A percentile compares a stretch with the other conserved stretches of the same genome.
Evolutionary conservation across 2,113 vertebrate species (phyloP).

Genomic region (Lophius piscatorius): DNA sequence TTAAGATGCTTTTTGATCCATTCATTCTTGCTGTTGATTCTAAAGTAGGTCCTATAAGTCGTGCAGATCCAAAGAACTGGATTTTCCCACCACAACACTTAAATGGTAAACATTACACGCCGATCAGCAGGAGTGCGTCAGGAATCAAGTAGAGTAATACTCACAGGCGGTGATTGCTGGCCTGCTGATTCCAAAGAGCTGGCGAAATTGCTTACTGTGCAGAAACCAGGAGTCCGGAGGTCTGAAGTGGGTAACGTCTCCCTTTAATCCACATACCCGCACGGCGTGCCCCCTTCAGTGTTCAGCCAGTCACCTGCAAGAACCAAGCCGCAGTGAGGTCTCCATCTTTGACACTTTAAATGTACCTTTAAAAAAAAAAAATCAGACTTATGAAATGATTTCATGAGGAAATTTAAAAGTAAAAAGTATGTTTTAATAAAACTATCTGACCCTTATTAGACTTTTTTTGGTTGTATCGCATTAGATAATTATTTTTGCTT

Average conservation of each 20-base stretch:
- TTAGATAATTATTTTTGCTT: no score
- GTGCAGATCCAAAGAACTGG: not conserved
- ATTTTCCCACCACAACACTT: not conserved
- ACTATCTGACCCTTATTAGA: no score
- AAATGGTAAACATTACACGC: not conserved
- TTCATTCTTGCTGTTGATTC: no score
- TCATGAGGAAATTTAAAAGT: no score
- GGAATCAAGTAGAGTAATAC: constrained; percentile 45
- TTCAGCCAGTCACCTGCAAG: constrained; percentile 57
- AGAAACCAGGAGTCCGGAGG: constrained; percentile 41
- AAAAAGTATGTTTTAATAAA: no score
- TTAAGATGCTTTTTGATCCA: no score
- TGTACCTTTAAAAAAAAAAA: no score
- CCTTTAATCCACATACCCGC: constrained; percentile 75
- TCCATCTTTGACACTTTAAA: no score
- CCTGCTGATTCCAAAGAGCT: constrained; percentile 60
- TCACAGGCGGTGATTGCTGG: constrained; percentile 66
- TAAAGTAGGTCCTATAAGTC: not conserved
- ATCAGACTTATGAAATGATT: no score
- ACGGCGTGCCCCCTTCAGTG: constrained; percentile 47
- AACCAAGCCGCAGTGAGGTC: constrained; percentile 11
- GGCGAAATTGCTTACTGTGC: constrained; percentile 55
- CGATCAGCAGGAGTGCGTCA: constrained; percentile 17
- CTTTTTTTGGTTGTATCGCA: no score
- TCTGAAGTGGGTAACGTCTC: constrained; percentile 54